phyloP scores from a whole-genome alignment of 92 coral and sea anemone genomes.

The Siderastrea radians region DNA sequence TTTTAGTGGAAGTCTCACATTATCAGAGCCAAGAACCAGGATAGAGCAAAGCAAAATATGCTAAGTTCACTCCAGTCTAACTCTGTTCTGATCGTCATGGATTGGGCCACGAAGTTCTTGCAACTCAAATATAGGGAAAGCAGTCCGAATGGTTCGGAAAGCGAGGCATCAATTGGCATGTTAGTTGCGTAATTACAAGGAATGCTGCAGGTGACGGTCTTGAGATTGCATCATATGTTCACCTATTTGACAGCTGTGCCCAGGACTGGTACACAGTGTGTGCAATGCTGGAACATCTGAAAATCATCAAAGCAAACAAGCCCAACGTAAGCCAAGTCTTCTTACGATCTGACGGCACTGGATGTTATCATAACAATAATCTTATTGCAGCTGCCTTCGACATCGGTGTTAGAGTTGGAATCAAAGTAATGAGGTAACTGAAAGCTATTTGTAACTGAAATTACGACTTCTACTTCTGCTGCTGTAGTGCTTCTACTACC shows the following conservation, averaged over 20 bases:
- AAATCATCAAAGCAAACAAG: slow-evolving; percentile 12
- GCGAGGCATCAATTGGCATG: slow-evolving; percentile 75
- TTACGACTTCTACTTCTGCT: too few relatives aligned
- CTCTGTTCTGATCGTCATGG: not conserved
- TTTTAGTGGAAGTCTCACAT: slow-evolving; percentile 70
- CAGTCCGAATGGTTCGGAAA: slow-evolving; percentile 80
- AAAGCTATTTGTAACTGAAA: too few relatives aligned
- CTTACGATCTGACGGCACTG: slow-evolving; percentile 46
- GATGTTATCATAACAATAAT: slow-evolving; percentile 61
- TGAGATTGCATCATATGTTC: slow-evolving; percentile 49
- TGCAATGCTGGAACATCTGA: slow-evolving; percentile 59
- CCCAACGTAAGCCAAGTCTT: not conserved
- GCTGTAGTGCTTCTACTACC: too few relatives aligned
- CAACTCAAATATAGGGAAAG: slow-evolving; percentile 69
- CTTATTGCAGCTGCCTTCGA: slow-evolving; percentile 46
- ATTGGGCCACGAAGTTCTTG: slow-evolving; percentile 62
- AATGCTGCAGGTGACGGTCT: slow-evolving; percentile 25
- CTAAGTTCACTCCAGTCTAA: slow-evolving; percentile 26
- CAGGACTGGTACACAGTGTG: slow-evolving; percentile 69
- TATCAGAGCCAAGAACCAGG: slow-evolving; percentile 69
- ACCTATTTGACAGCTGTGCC: slow-evolving; percentile 67
- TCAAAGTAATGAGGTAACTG: slow-evolving; percentile 7
- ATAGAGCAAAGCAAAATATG: slow-evolving; percentile 48
- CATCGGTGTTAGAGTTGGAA: slow-evolving; percentile 33
- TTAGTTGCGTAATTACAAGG: slow-evolving; percentile 58